A percentile compares a stretch with the other conserved stretches of the same genome.
These are phyloP conservation scores for Unio pictorum DNA, from an alignment of 2,888 invertebrate genomes.

Conservation along the genomic window DNA sequence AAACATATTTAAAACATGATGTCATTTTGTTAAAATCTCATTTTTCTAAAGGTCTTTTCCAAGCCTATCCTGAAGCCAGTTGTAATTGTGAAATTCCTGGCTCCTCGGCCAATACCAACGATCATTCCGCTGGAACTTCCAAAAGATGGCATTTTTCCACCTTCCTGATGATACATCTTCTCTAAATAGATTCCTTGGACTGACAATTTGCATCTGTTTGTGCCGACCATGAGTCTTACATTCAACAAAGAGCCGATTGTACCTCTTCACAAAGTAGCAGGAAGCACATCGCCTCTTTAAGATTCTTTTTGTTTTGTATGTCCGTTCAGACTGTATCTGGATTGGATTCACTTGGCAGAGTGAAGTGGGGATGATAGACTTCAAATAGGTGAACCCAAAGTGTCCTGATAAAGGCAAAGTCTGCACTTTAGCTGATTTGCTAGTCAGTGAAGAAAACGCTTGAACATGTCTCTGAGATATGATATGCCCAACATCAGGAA, in stretches of 20 bases:
- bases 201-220: conserved; percentile 64
- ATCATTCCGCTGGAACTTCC: conserved; percentile 30
- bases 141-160: conserved; percentile 32
- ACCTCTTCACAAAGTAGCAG: conserved; percentile 65
- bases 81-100: conserved; percentile 31
- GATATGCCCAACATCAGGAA: too few relatives aligned
- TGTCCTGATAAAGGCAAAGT: too few relatives aligned
- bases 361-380: too few relatives aligned
- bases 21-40: too few relatives aligned
- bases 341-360: conserved; percentile 1
- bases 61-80: conserved; percentile 54
- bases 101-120: conserved; percentile 40
- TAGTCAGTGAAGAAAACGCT: too few relatives aligned
- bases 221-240: conserved; percentile 65
- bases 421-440: too few relatives aligned
- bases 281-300: conserved; percentile 57
- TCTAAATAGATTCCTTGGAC: conserved; percentile 35
- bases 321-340: conserved; percentile 19
- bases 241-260: conserved; percentile 64
- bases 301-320: conserved; percentile 55
- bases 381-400: too few relatives aligned
- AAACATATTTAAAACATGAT: too few relatives aligned
- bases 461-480: too few relatives aligned
- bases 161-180: conserved; percentile 57
- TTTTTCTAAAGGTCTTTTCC: conserved; percentile 36